phyloP scores from a whole-genome alignment of 2,113 vertebrate genomes.

The Onychostruthus taczanowskii region DNA sequence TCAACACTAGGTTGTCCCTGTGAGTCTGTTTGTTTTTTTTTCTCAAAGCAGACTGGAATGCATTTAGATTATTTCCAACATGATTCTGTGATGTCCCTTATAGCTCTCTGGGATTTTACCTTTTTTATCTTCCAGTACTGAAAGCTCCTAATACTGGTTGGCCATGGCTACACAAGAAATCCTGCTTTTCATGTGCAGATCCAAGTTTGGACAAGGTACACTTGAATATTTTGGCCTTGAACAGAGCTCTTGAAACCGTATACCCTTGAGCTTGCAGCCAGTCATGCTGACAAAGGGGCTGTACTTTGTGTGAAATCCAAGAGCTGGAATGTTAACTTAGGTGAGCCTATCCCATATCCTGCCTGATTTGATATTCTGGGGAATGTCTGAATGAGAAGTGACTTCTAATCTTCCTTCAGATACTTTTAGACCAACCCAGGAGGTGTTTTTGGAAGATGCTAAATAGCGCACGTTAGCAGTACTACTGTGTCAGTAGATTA shows the following conservation, averaged over 20 bases:
- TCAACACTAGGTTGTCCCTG: background rate
- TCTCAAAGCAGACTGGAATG: background rate
- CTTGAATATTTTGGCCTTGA: background rate
- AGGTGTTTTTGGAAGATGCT: constrained; percentile 20
- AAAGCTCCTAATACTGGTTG: background rate
- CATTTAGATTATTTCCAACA: background rate
- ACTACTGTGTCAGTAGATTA: background rate
- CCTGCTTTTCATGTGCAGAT: background rate
- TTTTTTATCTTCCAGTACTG: background rate
- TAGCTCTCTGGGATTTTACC: background rate
- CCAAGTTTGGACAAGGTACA: background rate
- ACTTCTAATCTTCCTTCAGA: background rate
- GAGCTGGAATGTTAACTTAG: background rate
- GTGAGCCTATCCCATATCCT: background rate
- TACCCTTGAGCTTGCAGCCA: background rate
- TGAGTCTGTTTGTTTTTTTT: background rate
- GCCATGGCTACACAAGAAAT: background rate
- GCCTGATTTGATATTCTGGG: background rate
- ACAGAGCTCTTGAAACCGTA: background rate
- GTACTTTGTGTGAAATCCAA: background rate
- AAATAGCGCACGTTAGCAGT: background rate
- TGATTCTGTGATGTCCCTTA: background rate
- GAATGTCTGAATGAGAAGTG: background rate
- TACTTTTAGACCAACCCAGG: background rate
- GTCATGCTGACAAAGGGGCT: background rate